Evolutionary conservation across 2,797 vertebrate species (phyloP).

Genomic region (Coregonus ussuriensis): DNA sequence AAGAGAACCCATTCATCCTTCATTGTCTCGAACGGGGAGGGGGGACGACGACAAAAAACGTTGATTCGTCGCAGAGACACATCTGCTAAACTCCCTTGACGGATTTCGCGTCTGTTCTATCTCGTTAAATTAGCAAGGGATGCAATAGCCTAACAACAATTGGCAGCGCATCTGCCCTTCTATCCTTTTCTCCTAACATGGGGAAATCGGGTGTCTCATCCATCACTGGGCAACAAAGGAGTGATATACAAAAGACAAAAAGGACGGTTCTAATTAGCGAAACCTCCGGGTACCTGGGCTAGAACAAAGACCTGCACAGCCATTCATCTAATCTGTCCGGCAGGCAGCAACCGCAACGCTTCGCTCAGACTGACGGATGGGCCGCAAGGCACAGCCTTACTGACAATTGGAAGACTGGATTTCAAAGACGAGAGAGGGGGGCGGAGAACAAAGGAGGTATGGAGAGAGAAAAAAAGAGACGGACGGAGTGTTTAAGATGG

Average conservation of each 20-base stretch:
- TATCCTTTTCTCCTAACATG: constrained; percentile 14
- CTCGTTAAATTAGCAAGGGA: neutral
- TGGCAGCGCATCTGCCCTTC: constrained; percentile 1
- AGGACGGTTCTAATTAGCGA: constrained; percentile 57
- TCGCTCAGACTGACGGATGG: neutral
- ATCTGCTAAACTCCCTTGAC: constrained; percentile 1
- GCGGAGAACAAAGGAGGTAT: constrained; percentile 30
- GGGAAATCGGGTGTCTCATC: constrained; percentile 51
- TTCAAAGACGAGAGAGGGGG: constrained; percentile 54
- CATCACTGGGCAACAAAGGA: constrained; percentile 57
- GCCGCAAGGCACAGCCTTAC: constrained; percentile 30
- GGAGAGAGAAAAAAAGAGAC: constrained; percentile 44
- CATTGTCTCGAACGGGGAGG: neutral
- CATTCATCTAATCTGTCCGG: neutral
- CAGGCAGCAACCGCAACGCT: neutral
- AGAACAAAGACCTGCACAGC: constrained; percentile 41
- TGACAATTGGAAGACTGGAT: constrained; percentile 40
- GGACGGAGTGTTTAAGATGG: constrained; percentile 39
- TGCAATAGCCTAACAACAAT: constrained; percentile 7
- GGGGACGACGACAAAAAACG: neutral
- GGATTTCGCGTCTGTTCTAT: neutral
- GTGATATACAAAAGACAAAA: constrained; percentile 60
- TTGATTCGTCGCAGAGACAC: constrained; percentile 5
- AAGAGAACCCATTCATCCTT: neutral
- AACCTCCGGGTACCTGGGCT: constrained; percentile 46